Evolutionary conservation across 2,888 invertebrate genomes (phyloP), one percentile per base, ranked within the genome.

Genomic region (Apamea crenata): DNA sequence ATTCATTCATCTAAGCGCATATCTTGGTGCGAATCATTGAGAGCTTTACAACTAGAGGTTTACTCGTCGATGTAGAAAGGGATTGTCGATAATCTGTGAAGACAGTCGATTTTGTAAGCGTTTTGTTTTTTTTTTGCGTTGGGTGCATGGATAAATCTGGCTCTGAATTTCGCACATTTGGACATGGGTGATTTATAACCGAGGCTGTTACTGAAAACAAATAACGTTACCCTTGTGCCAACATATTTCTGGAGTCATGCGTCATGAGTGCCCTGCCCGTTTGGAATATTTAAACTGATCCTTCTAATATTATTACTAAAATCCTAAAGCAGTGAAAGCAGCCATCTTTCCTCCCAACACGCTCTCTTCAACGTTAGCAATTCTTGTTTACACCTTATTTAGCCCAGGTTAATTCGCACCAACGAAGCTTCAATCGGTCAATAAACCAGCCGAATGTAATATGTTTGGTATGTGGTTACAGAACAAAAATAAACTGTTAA

Each of bases 401-500:
- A 87, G 77, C 53, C 75, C 79, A 83, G 50, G 21, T 78, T 78
- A 82, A 83, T 88, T 88, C 79, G 84, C 87, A 83, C 81, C 70
- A 53, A 36, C 84, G 50, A 18, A 73, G 70, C 77, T 61, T 76
- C 74, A 85, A 88, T 89, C 86, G 88, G 77, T 77, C 83, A 85
- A 87, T 84, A 88, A 85, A 88, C 85, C 70, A 78, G 77, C 71
- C 87, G 87, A 91, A 88, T 91, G 92, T 91, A 93, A 91, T 91
- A 92, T 92, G 89, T 87, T 82, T 81, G 92, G 93, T 92, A 92
- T 93, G 93, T 90, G 91, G 90, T 93, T 94, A 94, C 90, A 88
- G 91, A 92, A 92, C 94, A 91, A 95, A 96, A 96, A 96, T 96
- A 96, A 95, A 95, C 93, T 91, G 92, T 92, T 92, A 91, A 92